Percentiles rank a stretch among this genome's conserved stretches.
Evolutionary conservation across 2,888 invertebrate species (phyloP).

Genomic region (Lasioglossum villosulum): DNA sequence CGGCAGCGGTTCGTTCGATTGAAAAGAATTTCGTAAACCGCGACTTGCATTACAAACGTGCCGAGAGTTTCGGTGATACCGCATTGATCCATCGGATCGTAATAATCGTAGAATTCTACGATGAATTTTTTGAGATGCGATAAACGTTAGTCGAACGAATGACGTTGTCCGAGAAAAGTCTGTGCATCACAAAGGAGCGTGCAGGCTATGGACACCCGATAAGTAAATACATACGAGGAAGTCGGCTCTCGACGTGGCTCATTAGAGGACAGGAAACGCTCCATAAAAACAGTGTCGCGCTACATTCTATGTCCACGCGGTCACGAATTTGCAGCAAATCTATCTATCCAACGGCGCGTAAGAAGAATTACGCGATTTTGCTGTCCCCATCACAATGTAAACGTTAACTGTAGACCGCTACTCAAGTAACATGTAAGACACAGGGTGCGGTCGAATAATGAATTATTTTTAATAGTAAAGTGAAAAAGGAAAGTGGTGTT

Average conservation of each 20-base stretch:
- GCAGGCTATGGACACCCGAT: background rate
- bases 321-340: constrained; percentile 2
- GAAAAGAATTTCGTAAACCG: background rate
- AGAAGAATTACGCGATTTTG: background rate
- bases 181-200: background rate
- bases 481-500: too few species aligned
- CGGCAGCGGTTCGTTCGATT: background rate
- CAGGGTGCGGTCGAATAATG: too few species aligned
- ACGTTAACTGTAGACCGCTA: too few species aligned
- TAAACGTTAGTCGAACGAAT: background rate
- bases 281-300: constrained; percentile 40
- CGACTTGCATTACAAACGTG: background rate
- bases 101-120: background rate
- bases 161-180: background rate
- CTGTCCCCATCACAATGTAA: too few species aligned
- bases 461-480: too few species aligned
- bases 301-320: constrained; percentile 20
- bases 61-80: background rate
- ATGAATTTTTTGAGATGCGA: constrained; percentile 1
- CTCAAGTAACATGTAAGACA: too few species aligned
- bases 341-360: background rate
- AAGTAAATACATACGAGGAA: constrained; percentile 47
- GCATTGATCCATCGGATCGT: background rate
- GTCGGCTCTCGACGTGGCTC: constrained; percentile 30
- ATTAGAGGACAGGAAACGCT: constrained; percentile 54